Base-by-base conservation (phyloP, 2,888 invertebrate genomes). In the Spialia ferax region DNA sequence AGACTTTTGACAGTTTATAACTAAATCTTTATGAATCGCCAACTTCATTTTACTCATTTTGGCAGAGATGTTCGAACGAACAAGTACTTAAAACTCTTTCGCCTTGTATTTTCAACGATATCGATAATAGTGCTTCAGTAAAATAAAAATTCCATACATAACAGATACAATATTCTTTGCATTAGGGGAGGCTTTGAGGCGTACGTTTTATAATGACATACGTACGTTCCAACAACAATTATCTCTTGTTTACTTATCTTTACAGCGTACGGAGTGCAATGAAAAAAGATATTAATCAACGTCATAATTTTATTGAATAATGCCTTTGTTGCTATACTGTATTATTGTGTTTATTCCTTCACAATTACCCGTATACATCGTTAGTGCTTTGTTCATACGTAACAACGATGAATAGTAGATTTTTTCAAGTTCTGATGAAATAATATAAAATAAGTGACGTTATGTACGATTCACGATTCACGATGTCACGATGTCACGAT, bases 271-370 rank as follows among this genome's bases (percentile, higher is more conserved):
- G 32, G 32, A 32, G 54, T 61, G 60, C 59, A n/a, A 66, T 60
- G 54, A 61, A 61, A 61, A n/a, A 67, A 61, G 32, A 61, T 67
- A 61, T 61, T 61, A 67, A 67, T 67, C 61, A 61, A 61, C 67
- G 67, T 61, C 48, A 35, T 42, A 48, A 61, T 61, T 61, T 42
- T 63, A 62, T 66, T 55, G 54, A 60, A 55, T 42, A 60, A 66
- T 48, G 20, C 48, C 42, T 42, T 59, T 66, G 59, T 29, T 52
- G 23, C 54, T 61, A 29, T 15, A 15, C n/a, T 1, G 23, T 23
- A 23, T 52, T 54, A 52, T n/a, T 52, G 23, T 48, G 52, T 23
- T 54, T 50, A 54, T 54, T 54, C 10, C n/a, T 29, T 26, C 4
- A 8, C n/a, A 54, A 29, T 23, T n/a, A 23, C 20, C n/a, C 23